Conservation (phyloP, 2,888 invertebrate species). For the Mesopsocus fuscifrons region DNA sequence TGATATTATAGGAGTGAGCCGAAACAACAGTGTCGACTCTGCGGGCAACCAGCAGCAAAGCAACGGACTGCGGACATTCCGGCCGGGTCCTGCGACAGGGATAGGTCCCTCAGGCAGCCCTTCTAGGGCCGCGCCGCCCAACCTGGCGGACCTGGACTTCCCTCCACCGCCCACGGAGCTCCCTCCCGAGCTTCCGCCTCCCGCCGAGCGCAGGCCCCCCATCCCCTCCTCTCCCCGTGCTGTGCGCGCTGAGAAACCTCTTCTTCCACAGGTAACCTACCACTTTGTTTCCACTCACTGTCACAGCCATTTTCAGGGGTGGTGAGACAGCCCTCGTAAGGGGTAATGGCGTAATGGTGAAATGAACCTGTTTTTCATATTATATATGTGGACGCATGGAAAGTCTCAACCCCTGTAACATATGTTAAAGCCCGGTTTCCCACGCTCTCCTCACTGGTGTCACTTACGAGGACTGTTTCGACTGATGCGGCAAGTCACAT, state of each 20-base stretch:
- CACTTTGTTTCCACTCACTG: no score
- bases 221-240: constrained; percentile 18
- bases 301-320: no score
- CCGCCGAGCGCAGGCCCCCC: constrained; percentile 13
- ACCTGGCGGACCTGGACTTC: constrained; percentile 66
- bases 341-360: no score
- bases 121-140: constrained; percentile 48
- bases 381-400: no score
- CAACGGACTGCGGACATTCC: constrained; percentile 17
- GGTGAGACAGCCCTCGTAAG: no score
- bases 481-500: no score
- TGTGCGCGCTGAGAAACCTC: constrained; percentile 13
- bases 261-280: no score
- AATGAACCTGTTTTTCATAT: no score
- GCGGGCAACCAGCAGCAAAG: constrained; percentile 6
- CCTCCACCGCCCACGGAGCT: constrained; percentile 68
- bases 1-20: constrained; percentile 10
- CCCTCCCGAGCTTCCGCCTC: constrained; percentile 43
- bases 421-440: no score
- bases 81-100: constrained; percentile 11
- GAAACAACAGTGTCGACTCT: constrained; percentile 13
- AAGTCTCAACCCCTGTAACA: no score
- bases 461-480: no score
- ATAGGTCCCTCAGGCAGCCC: constrained; percentile 34
- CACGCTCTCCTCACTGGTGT: no score